Evolutionary conservation across 1,140 invertebrate species (phyloP).

Genomic region (Pogonognathellus flavescens): DNA sequence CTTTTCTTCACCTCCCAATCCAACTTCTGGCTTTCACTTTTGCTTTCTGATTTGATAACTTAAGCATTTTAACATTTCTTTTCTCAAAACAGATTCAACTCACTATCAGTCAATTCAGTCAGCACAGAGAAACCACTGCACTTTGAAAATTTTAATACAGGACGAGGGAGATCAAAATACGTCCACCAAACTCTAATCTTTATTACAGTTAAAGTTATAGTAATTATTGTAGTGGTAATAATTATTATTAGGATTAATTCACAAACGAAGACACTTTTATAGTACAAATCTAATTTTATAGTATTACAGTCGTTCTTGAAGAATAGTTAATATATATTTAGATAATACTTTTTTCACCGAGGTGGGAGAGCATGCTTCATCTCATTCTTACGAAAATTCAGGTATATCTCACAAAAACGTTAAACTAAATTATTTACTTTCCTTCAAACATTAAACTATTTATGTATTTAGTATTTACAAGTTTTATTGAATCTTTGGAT

Average conservation of each 20-base stretch:
- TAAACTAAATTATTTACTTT: conserved; percentile 28
- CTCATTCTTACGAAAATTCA: conserved; percentile 10
- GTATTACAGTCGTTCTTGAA: neutral
- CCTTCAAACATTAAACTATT: conserved; percentile 17
- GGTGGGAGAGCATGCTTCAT: conserved; percentile 23
- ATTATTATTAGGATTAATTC: neutral
- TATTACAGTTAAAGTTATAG: neutral
- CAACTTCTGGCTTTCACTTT: conserved; percentile 46
- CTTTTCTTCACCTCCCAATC: neutral
- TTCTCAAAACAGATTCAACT: neutral
- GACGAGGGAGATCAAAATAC: conserved; percentile 36
- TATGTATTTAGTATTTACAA: conserved; percentile 8
- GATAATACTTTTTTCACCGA: neutral
- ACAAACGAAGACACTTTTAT: conserved; percentile 1
- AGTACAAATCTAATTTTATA: conserved; percentile 32
- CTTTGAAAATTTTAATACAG: conserved; percentile 29
- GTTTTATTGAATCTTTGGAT: conserved; percentile 43
- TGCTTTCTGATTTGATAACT: conserved; percentile 18
- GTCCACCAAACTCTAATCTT: neutral
- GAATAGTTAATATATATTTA: conserved; percentile 16
- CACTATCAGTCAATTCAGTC: conserved; percentile 48
- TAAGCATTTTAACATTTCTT: conserved; percentile 21
- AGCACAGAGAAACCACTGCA: conserved; percentile 45
- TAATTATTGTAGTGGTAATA: neutral
- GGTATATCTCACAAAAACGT: conserved; percentile 28